Evolutionary conservation across 2,888 invertebrate species (phyloP).

Genomic region (Dynastes hyllus): DNA sequence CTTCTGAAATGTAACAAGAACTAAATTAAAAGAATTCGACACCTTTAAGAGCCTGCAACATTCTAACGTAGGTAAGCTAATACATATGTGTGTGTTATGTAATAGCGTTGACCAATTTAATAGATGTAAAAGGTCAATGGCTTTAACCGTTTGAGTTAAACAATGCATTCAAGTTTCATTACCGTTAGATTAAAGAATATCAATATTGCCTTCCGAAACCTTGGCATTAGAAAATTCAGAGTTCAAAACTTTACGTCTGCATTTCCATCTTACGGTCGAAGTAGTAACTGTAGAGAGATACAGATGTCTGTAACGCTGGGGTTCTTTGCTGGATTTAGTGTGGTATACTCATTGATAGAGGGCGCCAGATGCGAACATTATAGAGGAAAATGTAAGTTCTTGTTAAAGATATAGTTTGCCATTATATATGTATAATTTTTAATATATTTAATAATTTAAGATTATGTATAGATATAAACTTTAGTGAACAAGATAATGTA

Average conservation of each 20-base stretch:
- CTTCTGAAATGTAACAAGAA: too few relatives aligned
- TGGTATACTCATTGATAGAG: neutral
- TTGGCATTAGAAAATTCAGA: neutral
- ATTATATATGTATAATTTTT: neutral
- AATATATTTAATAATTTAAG: too few relatives aligned
- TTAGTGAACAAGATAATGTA: too few relatives aligned
- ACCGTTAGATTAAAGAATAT: constrained; percentile 24
- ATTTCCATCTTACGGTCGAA: neutral
- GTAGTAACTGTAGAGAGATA: neutral
- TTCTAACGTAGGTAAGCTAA: too few relatives aligned
- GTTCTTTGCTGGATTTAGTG: neutral
- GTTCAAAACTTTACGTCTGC: neutral
- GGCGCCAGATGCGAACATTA: neutral
- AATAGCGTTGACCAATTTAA: neutral
- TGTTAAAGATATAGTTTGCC: neutral
- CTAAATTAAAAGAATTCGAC: too few relatives aligned
- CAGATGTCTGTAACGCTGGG: neutral
- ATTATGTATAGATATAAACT: too few relatives aligned
- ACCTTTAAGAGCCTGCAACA: too few relatives aligned
- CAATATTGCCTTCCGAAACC: neutral
- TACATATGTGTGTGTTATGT: too few relatives aligned
- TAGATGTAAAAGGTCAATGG: constrained; percentile 8
- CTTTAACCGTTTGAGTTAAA: neutral
- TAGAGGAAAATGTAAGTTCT: neutral
- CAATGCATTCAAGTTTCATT: constrained; percentile 15